Percentiles rank a stretch among this genome's conserved stretches.
Evolutionary conservation across 2,888 invertebrate genomes (phyloP).

Genomic region (Drosophila dives): DNA sequence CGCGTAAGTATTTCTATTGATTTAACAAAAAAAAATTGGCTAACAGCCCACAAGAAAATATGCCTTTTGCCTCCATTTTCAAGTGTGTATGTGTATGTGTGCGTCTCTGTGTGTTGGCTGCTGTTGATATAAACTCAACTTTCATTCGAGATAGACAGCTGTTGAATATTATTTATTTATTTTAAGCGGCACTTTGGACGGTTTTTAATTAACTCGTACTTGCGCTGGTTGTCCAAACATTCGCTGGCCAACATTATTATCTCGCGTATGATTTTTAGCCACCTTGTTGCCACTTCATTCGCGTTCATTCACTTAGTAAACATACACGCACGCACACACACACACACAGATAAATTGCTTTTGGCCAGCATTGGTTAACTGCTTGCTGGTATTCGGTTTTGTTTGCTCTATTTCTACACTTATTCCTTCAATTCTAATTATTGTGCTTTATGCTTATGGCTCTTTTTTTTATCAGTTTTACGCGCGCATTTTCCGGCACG

Average conservation of each 20-base stretch:
- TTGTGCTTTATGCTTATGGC: slow-evolving; percentile 35
- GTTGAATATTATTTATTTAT: slow-evolving; percentile 50
- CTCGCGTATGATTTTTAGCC: slow-evolving; percentile 23
- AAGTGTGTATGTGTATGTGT: slow-evolving; percentile 3
- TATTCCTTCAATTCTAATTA: slow-evolving; percentile 32
- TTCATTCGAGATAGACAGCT: slow-evolving; percentile 36
- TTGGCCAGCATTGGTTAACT: slow-evolving; percentile 33
- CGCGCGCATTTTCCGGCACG: slow-evolving; percentile 74
- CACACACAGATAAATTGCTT: slow-evolving; percentile 22
- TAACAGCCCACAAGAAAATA: background rate
- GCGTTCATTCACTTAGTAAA: slow-evolving; percentile 45
- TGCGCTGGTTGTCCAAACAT: slow-evolving; percentile 60
- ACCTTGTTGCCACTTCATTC: slow-evolving; percentile 41
- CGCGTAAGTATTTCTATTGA: slow-evolving; percentile 65
- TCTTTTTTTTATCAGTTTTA: slow-evolving; percentile 56
- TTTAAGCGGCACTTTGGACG: slow-evolving; percentile 21
- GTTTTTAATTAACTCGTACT: slow-evolving; percentile 67
- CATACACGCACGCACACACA: slow-evolving; percentile 16
- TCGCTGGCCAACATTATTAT: slow-evolving; percentile 62
- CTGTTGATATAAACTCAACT: slow-evolving; percentile 27
- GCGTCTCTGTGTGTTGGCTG: slow-evolving; percentile 8
- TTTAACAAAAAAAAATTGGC: slow-evolving; percentile 58
- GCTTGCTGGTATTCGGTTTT: slow-evolving; percentile 24
- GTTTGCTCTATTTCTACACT: slow-evolving; percentile 33
- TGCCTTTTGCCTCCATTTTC: background rate